Base-by-base conservation (phyloP, 2,888 invertebrate species). In the Fragum fragum region DNA sequence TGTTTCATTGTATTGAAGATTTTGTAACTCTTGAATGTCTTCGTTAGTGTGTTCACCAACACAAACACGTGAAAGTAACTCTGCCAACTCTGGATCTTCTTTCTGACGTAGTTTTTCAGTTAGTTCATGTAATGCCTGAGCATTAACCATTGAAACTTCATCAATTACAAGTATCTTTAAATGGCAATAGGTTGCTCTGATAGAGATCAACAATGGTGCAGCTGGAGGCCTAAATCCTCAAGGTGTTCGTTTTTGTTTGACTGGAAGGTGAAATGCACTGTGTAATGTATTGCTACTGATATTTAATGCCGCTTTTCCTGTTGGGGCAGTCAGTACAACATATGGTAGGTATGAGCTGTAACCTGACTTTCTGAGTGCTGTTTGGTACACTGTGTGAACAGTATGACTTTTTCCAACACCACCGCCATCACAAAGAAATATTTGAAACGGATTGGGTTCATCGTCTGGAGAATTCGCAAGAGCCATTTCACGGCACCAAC, bases 261-360 rank as follows among this genome's bases (percentile, higher is more conserved):
- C 75, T 57, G 85, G 83, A 7, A 85, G 57, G 32, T 36, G 39
- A 53, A 83, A 82, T n/a, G 81, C 83, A 53, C 70, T 29, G 52
- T 87, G 86, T 16, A 86, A 23, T 39, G 82, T 87, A 0, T 63
- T 83, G 16, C 78, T 75, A 55, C 61, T 66, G 32, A 85, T 82
- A 42, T 84, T 84, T 9, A 69, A 42, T 57, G 81, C 84, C 26
- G 78, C 85, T 70, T 73, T 85, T 70, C 81, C 85, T 23, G 76
- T 85, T 18, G 85, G 72, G 21, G 81, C 81, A 39, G 85, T 76
- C 14, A 81, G 28, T 1, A 85, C 9, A 1, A 81, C 81, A 55
- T 76, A 36, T 23, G 76, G 71, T 63, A 11, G 26, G 32, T 76
- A 73, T n/a, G 79, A 68, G 6, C 28, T 29, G 26, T 79, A 42